A percentile compares a stretch with the other conserved stretches of the same genome.
Conservation (phyloP, 1,140 invertebrate species). For the Drosophila trapezifrons region DNA sequence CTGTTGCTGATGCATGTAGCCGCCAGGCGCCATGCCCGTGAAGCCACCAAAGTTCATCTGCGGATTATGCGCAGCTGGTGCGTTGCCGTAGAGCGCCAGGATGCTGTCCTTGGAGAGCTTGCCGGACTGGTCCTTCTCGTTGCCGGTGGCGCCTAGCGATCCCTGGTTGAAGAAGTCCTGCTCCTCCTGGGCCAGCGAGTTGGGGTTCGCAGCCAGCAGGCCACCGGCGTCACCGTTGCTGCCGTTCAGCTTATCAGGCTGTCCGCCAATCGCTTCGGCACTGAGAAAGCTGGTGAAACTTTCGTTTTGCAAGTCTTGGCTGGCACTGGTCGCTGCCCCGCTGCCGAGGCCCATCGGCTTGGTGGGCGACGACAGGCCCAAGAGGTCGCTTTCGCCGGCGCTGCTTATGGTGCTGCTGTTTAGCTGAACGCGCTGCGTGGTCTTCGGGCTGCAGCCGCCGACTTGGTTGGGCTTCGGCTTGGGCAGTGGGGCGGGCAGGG, state of each 20-base stretch:
- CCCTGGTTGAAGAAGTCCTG: conserved; percentile 95
- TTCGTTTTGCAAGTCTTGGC: conserved; percentile 88
- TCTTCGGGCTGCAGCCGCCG: conserved; percentile 88
- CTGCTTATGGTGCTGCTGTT: conserved; percentile 85
- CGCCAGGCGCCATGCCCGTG: conserved; percentile 76
- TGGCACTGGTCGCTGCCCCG: conserved; percentile 30
- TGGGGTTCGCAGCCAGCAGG: conserved; percentile 58
- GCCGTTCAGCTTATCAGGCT: conserved; percentile 72
- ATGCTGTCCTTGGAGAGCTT: conserved; percentile 97
- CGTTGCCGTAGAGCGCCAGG: conserved; percentile 93
- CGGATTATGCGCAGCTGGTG: conserved; percentile 83
- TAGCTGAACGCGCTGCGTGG: conserved; percentile 84
- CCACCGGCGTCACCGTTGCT: conserved; percentile 52
- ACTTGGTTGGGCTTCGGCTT: conserved; percentile 83
- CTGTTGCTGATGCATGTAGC: conserved; percentile 70
- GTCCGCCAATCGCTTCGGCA: conserved; percentile 85
- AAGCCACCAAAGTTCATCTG: conserved; percentile 73
- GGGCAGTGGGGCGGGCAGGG: conserved; percentile 84
- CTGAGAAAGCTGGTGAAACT: conserved; percentile 92
- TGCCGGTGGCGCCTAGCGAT: conserved; percentile 84
- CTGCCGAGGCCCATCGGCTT: conserved; percentile 66
- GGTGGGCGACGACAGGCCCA: conserved; percentile 85
- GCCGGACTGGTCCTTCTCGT: conserved; percentile 89
- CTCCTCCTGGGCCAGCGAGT: conserved; percentile 90
- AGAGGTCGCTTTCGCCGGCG: conserved; percentile 84